Conservation (phyloP, 2,797 vertebrate genomes). For the Garrulus glandarius region DNA sequence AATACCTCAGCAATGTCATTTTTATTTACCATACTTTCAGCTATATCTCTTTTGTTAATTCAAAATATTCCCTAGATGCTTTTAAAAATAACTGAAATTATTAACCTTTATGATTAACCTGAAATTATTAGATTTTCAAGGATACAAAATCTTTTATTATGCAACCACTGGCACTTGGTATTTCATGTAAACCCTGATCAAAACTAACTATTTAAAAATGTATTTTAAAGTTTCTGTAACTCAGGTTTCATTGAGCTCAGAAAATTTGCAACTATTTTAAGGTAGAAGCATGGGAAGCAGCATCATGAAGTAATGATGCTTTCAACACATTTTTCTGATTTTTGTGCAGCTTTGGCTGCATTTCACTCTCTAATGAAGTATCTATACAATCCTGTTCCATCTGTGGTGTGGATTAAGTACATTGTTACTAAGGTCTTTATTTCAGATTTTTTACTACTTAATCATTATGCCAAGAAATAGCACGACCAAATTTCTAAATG, state of each 20-base stretch:
- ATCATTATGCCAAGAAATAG: not conserved
- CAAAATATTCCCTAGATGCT: not conserved
- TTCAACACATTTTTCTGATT: not conserved
- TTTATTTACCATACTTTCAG: not conserved
- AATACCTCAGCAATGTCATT: not conserved
- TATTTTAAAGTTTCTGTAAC: not conserved
- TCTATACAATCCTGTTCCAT: not conserved
- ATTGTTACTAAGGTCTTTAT: not conserved
- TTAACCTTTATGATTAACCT: not conserved
- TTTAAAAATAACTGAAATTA: slow-evolving; percentile 18
- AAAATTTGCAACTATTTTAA: not conserved
- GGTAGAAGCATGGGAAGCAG: not conserved
- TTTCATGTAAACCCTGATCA: not conserved
- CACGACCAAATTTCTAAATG: not conserved
- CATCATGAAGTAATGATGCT: not conserved
- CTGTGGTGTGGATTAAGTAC: not conserved
- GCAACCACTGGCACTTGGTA: not conserved
- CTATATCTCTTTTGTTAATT: not conserved
- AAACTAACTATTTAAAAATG: not conserved
- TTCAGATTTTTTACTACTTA: not conserved
- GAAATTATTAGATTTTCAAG: not conserved
- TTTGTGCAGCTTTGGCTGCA: not conserved
- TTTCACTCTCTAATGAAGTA: not conserved
- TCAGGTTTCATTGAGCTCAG: not conserved
- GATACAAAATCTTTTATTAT: not conserved